Percentiles rank a stretch among this genome's conserved stretches.
Conservation (phyloP, 2,888 invertebrate genomes). For the Asteroscopus sphinx region DNA sequence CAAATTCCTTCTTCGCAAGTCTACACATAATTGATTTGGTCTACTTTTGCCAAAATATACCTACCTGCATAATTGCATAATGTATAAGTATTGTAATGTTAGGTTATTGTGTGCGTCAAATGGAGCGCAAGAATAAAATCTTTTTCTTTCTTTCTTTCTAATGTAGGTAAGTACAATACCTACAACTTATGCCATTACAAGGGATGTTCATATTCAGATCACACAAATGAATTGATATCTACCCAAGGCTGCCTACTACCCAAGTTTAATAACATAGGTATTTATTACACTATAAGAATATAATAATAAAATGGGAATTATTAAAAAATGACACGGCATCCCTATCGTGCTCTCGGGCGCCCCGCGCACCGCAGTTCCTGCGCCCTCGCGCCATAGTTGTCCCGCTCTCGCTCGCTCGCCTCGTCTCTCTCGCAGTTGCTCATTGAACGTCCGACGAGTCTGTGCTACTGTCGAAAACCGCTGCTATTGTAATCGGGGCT, state of each 20-base stretch:
- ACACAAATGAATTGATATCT: too few species aligned
- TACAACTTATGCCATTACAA: too few species aligned
- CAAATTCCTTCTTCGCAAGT: too few species aligned
- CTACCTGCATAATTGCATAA: too few species aligned
- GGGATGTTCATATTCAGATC: too few species aligned
- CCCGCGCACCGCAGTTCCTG: conserved; percentile 55
- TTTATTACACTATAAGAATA: conserved; percentile 3
- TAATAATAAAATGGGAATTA: conserved; percentile 38
- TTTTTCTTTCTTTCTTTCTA: too few species aligned
- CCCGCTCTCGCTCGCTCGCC: conserved; percentile 68
- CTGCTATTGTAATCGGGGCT: conserved; percentile 79
- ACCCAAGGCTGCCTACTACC: not conserved
- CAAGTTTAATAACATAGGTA: not conserved
- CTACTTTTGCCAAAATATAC: too few species aligned
- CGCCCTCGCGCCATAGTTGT: conserved; percentile 65
- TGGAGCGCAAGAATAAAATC: too few species aligned
- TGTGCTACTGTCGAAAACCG: conserved; percentile 76
- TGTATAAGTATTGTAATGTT: too few species aligned
- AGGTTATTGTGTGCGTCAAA: too few species aligned
- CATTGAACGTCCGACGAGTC: conserved; percentile 80
- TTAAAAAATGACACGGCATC: conserved; percentile 61
- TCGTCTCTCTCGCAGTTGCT: conserved; percentile 78
- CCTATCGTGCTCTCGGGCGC: conserved; percentile 59
- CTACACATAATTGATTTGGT: too few species aligned
- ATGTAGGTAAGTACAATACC: too few species aligned